Conservation (phyloP, 2,797 vertebrate genomes). For the Malacoctenus gilli region DNA sequence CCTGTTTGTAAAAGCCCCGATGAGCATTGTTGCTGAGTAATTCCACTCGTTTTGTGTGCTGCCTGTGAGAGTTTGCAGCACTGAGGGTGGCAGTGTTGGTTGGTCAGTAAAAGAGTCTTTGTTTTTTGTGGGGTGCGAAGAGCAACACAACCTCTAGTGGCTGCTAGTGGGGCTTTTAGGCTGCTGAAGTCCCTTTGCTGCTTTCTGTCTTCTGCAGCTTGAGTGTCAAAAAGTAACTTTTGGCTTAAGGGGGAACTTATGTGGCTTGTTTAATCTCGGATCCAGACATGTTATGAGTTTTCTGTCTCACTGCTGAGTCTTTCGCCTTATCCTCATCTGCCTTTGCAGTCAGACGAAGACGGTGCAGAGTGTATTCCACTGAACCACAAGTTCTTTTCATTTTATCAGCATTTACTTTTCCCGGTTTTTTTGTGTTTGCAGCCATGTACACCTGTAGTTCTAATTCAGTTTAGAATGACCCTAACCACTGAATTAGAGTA, state of each 20-base stretch:
- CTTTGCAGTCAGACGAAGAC: constrained; percentile 1
- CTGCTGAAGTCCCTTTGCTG: constrained; percentile 13
- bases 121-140: constrained; percentile 35
- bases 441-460: neutral
- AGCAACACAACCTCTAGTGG: constrained; percentile 61
- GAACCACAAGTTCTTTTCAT: neutral
- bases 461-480: constrained; percentile 22
- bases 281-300: neutral
- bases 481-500: constrained; percentile 11
- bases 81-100: constrained; percentile 26
- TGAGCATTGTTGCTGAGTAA: constrained; percentile 16
- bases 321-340: neutral
- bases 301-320: neutral
- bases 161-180: constrained; percentile 50
- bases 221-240: constrained; percentile 21
- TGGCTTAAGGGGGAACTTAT: constrained; percentile 1
- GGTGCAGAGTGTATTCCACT: neutral
- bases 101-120: constrained; percentile 47
- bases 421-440: neutral
- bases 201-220: constrained; percentile 19
- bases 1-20: constrained; percentile 24
- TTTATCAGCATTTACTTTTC: neutral
- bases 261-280: neutral
- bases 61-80: constrained; percentile 17
- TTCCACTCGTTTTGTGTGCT: constrained; percentile 26